Base-by-base conservation (phyloP, 1,140 invertebrate species). In the Nebria ingens region DNA sequence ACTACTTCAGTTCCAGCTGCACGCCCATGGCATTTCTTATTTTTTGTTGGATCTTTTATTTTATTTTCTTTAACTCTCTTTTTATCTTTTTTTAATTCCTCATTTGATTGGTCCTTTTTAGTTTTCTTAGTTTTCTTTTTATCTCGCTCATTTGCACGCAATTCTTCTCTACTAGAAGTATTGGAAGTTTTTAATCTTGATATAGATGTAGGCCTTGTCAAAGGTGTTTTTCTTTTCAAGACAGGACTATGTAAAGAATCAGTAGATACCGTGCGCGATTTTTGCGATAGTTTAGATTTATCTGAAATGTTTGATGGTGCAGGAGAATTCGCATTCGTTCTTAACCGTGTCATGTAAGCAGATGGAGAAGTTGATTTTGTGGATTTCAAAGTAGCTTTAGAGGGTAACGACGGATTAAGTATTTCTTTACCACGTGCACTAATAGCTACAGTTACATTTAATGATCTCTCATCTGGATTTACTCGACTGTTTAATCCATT, bases 381-480 rank as follows among this genome's bases (percentile, higher is more conserved):
- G 3, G 53, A 15, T 58, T 25, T 58, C 38, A 55, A 52, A 2
- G 15, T 19, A n/a, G 21, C 25, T 57, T 58, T 58, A 19, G 58
- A 54, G 15, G 55, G 57, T 9, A 56, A 19, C 1, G 51, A 56
- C 20, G 34, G 4, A 38, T 19, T 58, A 11, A 73, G 56, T 13
- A 73, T 59, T 55, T 76, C 72, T 55, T 67, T 73, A 0, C 73
- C 75, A 63, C 73, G 77, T 2, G 73, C 64, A 4, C 73, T 73
- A 38, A 78, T 72, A 0, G 72, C 67, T 0, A 74, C 69, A 3
- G 71, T 68, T 1, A 75, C 67, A 54, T 73, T 75, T 12, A 73
- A 21, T 0, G 67, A 62, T 64, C 78, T 79, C 19, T 76, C 72
- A 55, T 74, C 68, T 1, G 50, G 51, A 61, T 72, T 40, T 58